Conservation (phyloP, 2,797 vertebrate species). For the Danio choprae region DNA sequence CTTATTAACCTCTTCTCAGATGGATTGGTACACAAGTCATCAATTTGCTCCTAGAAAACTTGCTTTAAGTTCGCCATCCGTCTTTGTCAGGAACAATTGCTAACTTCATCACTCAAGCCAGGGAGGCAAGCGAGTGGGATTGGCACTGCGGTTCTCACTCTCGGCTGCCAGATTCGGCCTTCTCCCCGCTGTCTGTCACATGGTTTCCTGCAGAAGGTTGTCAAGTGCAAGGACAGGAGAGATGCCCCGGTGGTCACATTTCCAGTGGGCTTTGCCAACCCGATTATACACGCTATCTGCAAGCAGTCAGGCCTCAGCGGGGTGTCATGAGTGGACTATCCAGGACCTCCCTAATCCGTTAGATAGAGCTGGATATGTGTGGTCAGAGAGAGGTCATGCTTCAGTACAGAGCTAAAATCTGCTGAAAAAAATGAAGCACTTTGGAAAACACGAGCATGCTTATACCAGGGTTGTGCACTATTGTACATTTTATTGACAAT, state of each 20-base stretch:
- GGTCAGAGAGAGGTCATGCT: conserved; percentile 38
- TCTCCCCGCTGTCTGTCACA: conserved; percentile 43
- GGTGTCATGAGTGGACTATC: conserved; percentile 15
- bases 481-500: not conserved
- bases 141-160: conserved; percentile 32
- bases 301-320: conserved; percentile 9
- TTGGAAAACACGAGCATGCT: conserved; percentile 4
- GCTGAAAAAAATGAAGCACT: conserved; percentile 1
- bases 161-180: conserved; percentile 35
- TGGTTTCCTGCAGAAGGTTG: conserved; percentile 30
- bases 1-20: conserved; percentile 82
- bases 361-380: conserved; percentile 20
- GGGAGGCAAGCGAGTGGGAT: conserved; percentile 50
- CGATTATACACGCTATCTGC: conserved; percentile 31
- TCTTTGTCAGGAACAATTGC: conserved; percentile 79
- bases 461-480: not conserved
- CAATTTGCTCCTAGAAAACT: conserved; percentile 68
- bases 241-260: conserved; percentile 18
- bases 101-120: conserved; percentile 76
- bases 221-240: conserved; percentile 17
- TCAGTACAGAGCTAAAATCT: conserved; percentile 5
- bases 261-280: conserved; percentile 17
- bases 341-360: conserved; percentile 24
- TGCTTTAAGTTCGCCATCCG: conserved; percentile 74
- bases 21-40: conserved; percentile 76